phyloP scores from a whole-genome alignment of 2,888 invertebrate species.

The Idaea biselata region DNA sequence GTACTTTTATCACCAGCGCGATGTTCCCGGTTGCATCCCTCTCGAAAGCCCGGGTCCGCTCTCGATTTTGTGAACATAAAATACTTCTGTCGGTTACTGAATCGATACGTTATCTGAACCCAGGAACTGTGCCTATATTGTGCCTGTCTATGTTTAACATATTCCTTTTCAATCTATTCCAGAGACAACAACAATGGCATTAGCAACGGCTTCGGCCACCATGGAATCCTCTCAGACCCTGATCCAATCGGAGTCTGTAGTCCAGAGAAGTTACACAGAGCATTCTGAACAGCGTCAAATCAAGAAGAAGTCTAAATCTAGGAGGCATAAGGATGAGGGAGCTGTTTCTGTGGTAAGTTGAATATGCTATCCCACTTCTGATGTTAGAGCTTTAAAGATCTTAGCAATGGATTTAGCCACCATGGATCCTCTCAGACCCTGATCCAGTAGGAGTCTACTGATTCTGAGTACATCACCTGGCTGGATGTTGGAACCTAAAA shows the following conservation, averaged over 20 bases:
- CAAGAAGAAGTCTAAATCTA: constrained; percentile 73
- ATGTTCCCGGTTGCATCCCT: too few relatives aligned
- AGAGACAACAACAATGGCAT: constrained; percentile 55
- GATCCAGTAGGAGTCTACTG: too few relatives aligned
- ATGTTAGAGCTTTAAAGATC: not conserved
- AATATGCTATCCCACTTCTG: not conserved
- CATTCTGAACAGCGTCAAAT: constrained; percentile 55
- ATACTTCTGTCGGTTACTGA: too few relatives aligned
- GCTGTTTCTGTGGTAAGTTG: constrained; percentile 77
- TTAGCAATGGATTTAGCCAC: not conserved
- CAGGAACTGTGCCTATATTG: not conserved
- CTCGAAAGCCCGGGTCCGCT: too few relatives aligned
- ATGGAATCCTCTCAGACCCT: constrained; percentile 71
- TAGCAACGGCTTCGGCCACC: constrained; percentile 64
- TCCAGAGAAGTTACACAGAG: constrained; percentile 66
- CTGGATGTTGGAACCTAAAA: too few relatives aligned
- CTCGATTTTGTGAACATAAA: too few relatives aligned
- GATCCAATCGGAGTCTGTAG: constrained; percentile 65
- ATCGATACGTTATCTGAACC: too few relatives aligned
- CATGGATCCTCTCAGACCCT: not conserved
- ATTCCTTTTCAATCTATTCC: constrained; percentile 23
- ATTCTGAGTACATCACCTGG: too few relatives aligned
- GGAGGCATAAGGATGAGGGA: constrained; percentile 77
- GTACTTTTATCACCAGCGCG: too few relatives aligned
- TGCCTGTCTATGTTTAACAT: not conserved